These are phyloP conservation scores for Acrocyrtus sp. DNA, from an alignment of 2,888 invertebrate species.

Conservation along the genomic window DNA sequence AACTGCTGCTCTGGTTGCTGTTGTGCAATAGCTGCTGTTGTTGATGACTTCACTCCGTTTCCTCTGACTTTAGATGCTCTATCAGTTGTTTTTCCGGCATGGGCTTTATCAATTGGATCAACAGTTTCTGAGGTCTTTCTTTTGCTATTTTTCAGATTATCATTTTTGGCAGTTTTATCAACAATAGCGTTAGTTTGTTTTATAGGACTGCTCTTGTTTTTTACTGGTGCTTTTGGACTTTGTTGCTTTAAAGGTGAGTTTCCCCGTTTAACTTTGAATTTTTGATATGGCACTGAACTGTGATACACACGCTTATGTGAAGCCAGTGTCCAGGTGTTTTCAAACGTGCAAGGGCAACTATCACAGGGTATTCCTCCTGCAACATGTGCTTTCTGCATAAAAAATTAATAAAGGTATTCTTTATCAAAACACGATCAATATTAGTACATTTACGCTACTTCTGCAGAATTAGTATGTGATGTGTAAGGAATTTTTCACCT, in stretches of 20 bases:
- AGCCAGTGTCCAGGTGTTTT: neutral
- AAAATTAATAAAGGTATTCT: no score
- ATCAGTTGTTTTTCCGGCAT: no score
- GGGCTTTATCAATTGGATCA: neutral
- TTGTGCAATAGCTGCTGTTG: neutral
- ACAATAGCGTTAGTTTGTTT: neutral
- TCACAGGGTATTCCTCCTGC: neutral
- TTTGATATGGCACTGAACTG: neutral
- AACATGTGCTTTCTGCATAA: slow-evolving; percentile 12
- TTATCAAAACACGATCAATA: no score
- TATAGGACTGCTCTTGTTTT: neutral
- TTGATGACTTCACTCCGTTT: neutral
- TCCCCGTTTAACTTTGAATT: no score
- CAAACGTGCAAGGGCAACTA: slow-evolving; percentile 3
- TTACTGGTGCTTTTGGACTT: neutral
- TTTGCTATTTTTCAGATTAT: neutral
- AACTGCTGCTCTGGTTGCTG: neutral
- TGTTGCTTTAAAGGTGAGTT: neutral
- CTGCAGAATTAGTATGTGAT: no score
- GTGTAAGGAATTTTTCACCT: no score
- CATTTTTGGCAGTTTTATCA: neutral
- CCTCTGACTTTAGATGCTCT: neutral
- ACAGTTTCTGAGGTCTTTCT: neutral
- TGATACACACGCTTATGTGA: slow-evolving; percentile 12
- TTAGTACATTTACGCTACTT: no score